phyloP scores from a whole-genome alignment of 2,888 invertebrate species.

The Drosophila demipolita region DNA sequence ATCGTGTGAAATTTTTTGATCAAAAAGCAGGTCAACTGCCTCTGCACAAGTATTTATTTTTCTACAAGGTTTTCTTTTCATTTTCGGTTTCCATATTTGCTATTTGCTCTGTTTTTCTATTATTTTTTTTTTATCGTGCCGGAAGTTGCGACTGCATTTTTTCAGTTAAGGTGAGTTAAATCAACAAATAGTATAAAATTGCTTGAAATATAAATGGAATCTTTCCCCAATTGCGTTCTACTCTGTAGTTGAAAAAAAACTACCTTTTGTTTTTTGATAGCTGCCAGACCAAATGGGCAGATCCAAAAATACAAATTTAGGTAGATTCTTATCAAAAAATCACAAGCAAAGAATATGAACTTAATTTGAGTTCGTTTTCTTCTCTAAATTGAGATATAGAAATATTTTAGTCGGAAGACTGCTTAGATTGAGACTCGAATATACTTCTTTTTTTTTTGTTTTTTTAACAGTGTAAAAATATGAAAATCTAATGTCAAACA shows the following conservation, averaged over 20 bases:
- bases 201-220: background rate
- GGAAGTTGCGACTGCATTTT: slow-evolving; percentile 59
- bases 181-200: slow-evolving; percentile 5
- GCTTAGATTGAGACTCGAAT: background rate
- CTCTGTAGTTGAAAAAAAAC: background rate
- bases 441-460: background rate
- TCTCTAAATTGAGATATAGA: background rate
- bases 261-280: background rate
- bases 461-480: background rate
- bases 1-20: slow-evolving; percentile 67
- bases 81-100: slow-evolving; percentile 6
- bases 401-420: background rate
- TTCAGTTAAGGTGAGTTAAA: slow-evolving; percentile 62
- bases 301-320: background rate
- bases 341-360: background rate
- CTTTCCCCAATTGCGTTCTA: background rate
- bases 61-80: slow-evolving; percentile 35
- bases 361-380: background rate
- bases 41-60: slow-evolving; percentile 33
- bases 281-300: background rate
- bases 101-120: slow-evolving; percentile 22
- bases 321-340: background rate
- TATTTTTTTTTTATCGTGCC: slow-evolving; percentile 28
- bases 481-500: slow-evolving; percentile 17
- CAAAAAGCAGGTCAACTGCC: slow-evolving; percentile 60